Conservation (phyloP, 2,797 vertebrate species). For the Pygocentrus nattereri region DNA sequence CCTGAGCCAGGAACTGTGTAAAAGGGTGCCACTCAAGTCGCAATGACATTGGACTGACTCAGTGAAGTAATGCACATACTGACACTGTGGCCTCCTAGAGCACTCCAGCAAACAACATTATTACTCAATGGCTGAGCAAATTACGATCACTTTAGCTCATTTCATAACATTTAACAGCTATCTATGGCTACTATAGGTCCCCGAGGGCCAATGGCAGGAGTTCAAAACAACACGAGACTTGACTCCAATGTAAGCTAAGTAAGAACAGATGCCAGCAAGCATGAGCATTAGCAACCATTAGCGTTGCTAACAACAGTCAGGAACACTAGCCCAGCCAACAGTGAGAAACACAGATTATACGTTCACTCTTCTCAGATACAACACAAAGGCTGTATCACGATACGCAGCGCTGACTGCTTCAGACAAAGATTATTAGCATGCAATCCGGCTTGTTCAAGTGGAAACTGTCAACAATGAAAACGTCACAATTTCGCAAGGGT, state of each 20-base stretch:
- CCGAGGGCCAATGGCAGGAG: conserved; percentile 36
- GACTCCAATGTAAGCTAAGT: conserved; percentile 33
- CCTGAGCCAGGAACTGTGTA: conserved; percentile 25
- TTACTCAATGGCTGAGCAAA: conserved; percentile 37
- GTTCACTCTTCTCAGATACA: not conserved
- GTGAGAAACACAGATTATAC: conserved; percentile 18
- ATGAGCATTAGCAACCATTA: conserved; percentile 51
- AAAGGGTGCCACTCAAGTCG: conserved; percentile 28
- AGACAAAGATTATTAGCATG: not conserved
- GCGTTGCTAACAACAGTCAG: conserved; percentile 49
- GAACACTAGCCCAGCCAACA: conserved; percentile 30
- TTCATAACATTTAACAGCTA: conserved; percentile 37
- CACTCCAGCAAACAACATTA: conserved; percentile 18
- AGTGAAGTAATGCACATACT: conserved; percentile 28
- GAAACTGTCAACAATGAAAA: not conserved
- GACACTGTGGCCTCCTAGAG: conserved; percentile 28
- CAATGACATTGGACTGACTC: conserved; percentile 44
- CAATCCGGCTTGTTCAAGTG: not conserved
- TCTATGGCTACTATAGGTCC: conserved; percentile 46
- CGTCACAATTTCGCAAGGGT: not conserved
- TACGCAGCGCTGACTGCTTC: not conserved
- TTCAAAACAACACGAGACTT: conserved; percentile 40
- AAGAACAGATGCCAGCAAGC: conserved; percentile 52
- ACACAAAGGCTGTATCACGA: conserved; percentile 5
- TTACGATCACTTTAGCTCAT: conserved; percentile 8